These are phyloP conservation scores for Brachypterus glaber DNA, from an alignment of 2,888 invertebrate genomes.

Conservation along the genomic window DNA sequence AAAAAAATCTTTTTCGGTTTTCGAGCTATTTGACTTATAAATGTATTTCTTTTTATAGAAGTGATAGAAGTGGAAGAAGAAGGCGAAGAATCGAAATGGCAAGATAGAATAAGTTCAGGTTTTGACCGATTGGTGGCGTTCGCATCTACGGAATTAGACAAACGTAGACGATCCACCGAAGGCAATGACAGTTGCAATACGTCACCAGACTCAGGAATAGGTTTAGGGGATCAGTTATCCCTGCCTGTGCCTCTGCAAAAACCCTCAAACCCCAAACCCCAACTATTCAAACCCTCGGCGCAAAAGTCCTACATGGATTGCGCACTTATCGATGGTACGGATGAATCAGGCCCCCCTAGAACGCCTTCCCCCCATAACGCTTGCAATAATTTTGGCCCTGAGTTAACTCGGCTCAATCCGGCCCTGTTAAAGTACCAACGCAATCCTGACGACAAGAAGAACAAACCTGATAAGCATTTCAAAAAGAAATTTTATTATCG, in stretches of 20 bases:
- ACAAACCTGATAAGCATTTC: slow-evolving; percentile 54
- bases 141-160: slow-evolving; percentile 84
- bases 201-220: slow-evolving; percentile 79
- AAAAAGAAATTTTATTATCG: slow-evolving; percentile 73
- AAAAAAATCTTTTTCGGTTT: slow-evolving; percentile 3
- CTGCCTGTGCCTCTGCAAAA: slow-evolving; percentile 40
- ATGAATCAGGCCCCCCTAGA: slow-evolving; percentile 45
- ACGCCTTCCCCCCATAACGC: slow-evolving; percentile 49
- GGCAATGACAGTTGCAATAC: slow-evolving; percentile 68
- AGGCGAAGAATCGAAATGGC: slow-evolving; percentile 81
- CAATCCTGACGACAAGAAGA: slow-evolving; percentile 40
- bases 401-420: slow-evolving; percentile 39
- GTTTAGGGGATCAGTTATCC: slow-evolving; percentile 53
- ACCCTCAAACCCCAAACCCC: slow-evolving; percentile 34
- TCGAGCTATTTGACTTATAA: slow-evolving; percentile 42
- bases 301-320: slow-evolving; percentile 42
- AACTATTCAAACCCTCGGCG: slow-evolving; percentile 38
- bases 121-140: slow-evolving; percentile 91
- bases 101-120: slow-evolving; percentile 84
- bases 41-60: no score
- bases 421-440: slow-evolving; percentile 52
- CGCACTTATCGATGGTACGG: slow-evolving; percentile 37
- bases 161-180: slow-evolving; percentile 74
- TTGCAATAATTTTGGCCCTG: slow-evolving; percentile 32
- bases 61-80: slow-evolving; percentile 51